phyloP scores from a whole-genome alignment of 2,797 vertebrate genomes.

The Parambassis ranga region DNA sequence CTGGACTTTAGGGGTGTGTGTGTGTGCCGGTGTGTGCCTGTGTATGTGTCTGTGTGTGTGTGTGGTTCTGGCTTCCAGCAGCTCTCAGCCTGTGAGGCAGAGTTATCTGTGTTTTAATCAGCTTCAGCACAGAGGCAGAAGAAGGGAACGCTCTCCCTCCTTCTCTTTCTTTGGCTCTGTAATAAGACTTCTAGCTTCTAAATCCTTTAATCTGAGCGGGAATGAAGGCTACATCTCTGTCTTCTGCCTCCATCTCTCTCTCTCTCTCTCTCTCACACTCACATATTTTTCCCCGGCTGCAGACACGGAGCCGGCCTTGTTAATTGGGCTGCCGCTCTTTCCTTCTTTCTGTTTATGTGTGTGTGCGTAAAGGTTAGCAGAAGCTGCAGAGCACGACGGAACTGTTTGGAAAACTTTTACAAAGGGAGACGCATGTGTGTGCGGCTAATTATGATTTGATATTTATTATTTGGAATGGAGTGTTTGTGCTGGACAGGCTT shows the following conservation, averaged over 20 bases:
- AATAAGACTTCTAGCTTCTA: conserved; percentile 61
- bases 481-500: conserved; percentile 13
- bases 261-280: not conserved
- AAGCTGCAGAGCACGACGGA: not conserved
- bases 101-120: conserved; percentile 66
- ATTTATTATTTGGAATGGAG: no score
- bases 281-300: conserved; percentile 3
- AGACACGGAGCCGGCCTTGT: conserved; percentile 51
- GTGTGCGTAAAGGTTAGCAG: conserved; percentile 24
- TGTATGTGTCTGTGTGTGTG: conserved; percentile 14
- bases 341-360: conserved; percentile 6
- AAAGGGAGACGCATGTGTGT: not conserved
- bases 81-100: conserved; percentile 29
- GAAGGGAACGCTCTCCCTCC: conserved; percentile 25
- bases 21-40: no score
- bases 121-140: conserved; percentile 43
- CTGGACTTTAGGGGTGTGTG: conserved; percentile 27
- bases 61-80: conserved; percentile 34
- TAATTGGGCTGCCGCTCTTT: conserved; percentile 28
- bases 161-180: conserved; percentile 37
- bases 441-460: conserved; percentile 31
- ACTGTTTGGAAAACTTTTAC: conserved; percentile 9
- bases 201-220: conserved; percentile 73
- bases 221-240: conserved; percentile 63
- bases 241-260: conserved; percentile 48